Conservation (phyloP, 2,113 vertebrate genomes). For the Oncorhynchus mykiss region DNA sequence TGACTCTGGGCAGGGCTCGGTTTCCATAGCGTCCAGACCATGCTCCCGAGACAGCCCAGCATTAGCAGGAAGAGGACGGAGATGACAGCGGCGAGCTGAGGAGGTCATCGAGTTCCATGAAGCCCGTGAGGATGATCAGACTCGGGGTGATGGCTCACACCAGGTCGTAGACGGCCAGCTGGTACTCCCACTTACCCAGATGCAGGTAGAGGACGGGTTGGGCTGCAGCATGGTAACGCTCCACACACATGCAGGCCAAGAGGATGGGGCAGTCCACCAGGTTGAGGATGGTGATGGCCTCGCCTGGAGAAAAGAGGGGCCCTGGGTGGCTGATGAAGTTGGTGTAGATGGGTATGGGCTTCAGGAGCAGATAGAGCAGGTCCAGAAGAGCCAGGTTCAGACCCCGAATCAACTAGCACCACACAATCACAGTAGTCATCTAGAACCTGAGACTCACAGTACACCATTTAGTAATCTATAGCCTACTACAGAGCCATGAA, state of each 20-base stretch:
- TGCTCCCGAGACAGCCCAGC: conserved; percentile 41
- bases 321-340: neutral
- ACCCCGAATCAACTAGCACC: conserved; percentile 26
- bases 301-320: neutral
- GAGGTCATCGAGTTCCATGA: neutral
- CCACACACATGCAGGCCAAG: conserved; percentile 64
- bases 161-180: conserved; percentile 27
- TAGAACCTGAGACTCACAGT: too few species aligned
- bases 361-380: conserved; percentile 20
- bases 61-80: conserved; percentile 50
- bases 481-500: too few species aligned
- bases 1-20: conserved; percentile 44
- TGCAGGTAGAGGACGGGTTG: conserved; percentile 53
- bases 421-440: too few species aligned
- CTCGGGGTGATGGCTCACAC: conserved; percentile 52
- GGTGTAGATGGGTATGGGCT: conserved; percentile 22
- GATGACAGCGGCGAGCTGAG: conserved; percentile 17
- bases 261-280: conserved; percentile 61
- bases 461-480: too few species aligned
- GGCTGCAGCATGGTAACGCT: conserved; percentile 53
- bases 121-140: conserved; percentile 5
- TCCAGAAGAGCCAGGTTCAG: conserved; percentile 49
- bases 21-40: conserved; percentile 39
- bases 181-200: conserved; percentile 42
- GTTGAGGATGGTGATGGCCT: conserved; percentile 35